Evolutionary conservation across 2,797 vertebrate species (phyloP), one percentile per base, ranked within the genome.

Genomic region (Babyrousa celebensis): DNA sequence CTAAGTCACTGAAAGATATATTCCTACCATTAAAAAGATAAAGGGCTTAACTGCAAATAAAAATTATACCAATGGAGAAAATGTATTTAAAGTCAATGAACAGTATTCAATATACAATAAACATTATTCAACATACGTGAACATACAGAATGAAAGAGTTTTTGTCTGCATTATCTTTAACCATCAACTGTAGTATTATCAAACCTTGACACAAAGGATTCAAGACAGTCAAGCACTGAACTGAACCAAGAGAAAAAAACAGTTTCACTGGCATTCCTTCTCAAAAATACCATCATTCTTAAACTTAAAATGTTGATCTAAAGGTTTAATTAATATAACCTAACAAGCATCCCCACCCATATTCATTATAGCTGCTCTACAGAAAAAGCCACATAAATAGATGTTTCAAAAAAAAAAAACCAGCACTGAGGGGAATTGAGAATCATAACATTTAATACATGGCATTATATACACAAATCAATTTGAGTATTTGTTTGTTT

Each of bases 401-500:
- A 94, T 75, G 32, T 89, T 95, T 86, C 60, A 78, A 86, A 54
- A 70, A 87, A 94, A 21, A 82, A 3, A 36, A 36, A 36, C 3
- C 27, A 94, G 5, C 90, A 88, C 0, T 52, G 43, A 12, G n/a
- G 58, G 29, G 48, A 88, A 82, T 36, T 48, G 7, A 48, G 20
- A 89, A 78, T 5, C 43, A 14, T 15, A 89, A 32, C 11, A 92
- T 93, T 89, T 74, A 94, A 71, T 90, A 91, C 54, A 96, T 83
- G 65, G 72, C 60, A 92, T 93, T 90, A 95, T 56, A 94, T 16
- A 93, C 74, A 97, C 63, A 95, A 97, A 92, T 60, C n/a, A 96
- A 96, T 36, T 71, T 70, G 62, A 91, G 11, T 87, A 90, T 93
- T 85, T 97, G 96, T 96, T 96, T 97, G 95, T 95, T 98, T 96